Percentiles rank a stretch among this genome's conserved stretches.
phyloP scores from a whole-genome alignment of 2,888 invertebrate species.

The Zhuqinia jingwanae region DNA sequence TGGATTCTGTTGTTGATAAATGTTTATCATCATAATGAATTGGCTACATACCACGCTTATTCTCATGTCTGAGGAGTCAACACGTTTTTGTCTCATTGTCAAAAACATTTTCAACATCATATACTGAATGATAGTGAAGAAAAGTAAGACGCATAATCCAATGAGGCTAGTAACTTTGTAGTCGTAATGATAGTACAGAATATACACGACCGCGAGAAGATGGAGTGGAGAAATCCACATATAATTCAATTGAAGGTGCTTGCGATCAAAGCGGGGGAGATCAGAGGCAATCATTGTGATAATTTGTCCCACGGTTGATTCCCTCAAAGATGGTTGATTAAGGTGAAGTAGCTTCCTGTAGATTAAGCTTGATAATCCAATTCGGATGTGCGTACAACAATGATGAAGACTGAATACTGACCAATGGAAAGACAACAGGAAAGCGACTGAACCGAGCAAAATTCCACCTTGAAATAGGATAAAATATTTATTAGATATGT shows the following conservation, averaged over 20 bases:
- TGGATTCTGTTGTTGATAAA: too few relatives aligned
- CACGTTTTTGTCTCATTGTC: slow-evolving; percentile 45
- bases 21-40: too few relatives aligned
- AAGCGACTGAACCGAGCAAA: slow-evolving; percentile 43
- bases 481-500: neutral
- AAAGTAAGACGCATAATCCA: slow-evolving; percentile 56
- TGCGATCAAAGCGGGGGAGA: slow-evolving; percentile 61
- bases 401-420: slow-evolving; percentile 60
- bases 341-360: slow-evolving; percentile 62
- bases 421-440: slow-evolving; percentile 56
- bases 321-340: slow-evolving; percentile 53
- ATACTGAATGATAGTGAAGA: slow-evolving; percentile 44
- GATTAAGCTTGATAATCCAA: slow-evolving; percentile 63
- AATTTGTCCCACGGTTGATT: slow-evolving; percentile 58
- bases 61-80: slow-evolving; percentile 55
- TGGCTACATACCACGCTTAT: slow-evolving; percentile 50
- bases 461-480: slow-evolving; percentile 51
- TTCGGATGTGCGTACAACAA: slow-evolving; percentile 64
- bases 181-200: slow-evolving; percentile 56
- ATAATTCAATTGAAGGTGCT: slow-evolving; percentile 66
- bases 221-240: slow-evolving; percentile 66
- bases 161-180: slow-evolving; percentile 48
- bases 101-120: slow-evolving; percentile 50
- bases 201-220: slow-evolving; percentile 45
- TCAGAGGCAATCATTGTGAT: slow-evolving; percentile 67